Conservation (phyloP, 2,113 vertebrate genomes). For the Nannospalax galili region DNA sequence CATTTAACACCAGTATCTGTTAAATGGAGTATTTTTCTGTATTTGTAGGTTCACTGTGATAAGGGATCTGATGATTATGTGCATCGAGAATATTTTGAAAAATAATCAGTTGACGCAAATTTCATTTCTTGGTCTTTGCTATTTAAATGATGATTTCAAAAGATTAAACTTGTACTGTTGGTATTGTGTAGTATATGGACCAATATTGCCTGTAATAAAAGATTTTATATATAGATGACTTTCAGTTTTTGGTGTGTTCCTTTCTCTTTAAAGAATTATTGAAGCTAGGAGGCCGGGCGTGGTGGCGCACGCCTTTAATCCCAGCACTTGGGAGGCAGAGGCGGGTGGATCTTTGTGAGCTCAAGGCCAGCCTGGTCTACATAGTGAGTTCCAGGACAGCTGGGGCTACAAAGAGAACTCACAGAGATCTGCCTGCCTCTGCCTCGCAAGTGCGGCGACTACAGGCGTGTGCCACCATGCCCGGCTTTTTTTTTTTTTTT, state of each 20-base stretch:
- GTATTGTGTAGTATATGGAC: conserved; percentile 89
- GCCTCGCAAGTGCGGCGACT: no score
- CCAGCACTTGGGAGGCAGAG: no score
- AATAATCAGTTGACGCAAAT: conserved; percentile 86
- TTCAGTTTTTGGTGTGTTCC: background rate
- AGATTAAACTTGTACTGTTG: conserved; percentile 88
- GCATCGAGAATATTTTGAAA: conserved; percentile 85
- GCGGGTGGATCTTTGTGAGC: no score
- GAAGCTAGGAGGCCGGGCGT: background rate
- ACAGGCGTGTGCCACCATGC: no score
- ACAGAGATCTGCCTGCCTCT: no score
- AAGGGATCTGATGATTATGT: conserved; percentile 85
- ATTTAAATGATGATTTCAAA: conserved; percentile 88
- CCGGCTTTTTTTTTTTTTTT: no score
- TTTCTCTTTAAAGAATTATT: conserved; percentile 44
- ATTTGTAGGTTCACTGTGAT: conserved; percentile 89
- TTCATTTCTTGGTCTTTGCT: conserved; percentile 88
- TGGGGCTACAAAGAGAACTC: no score
- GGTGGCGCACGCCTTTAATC: no score
- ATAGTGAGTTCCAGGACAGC: no score
- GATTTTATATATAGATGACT: conserved; percentile 84
- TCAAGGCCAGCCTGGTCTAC: no score
- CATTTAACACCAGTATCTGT: conserved; percentile 88
- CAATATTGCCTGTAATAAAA: conserved; percentile 91
- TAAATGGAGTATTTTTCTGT: conserved; percentile 91